Evolutionary conservation across 2,888 invertebrate species (phyloP), one percentile per base, ranked within the genome.

Genomic region (Eupithecia dodoneata): DNA sequence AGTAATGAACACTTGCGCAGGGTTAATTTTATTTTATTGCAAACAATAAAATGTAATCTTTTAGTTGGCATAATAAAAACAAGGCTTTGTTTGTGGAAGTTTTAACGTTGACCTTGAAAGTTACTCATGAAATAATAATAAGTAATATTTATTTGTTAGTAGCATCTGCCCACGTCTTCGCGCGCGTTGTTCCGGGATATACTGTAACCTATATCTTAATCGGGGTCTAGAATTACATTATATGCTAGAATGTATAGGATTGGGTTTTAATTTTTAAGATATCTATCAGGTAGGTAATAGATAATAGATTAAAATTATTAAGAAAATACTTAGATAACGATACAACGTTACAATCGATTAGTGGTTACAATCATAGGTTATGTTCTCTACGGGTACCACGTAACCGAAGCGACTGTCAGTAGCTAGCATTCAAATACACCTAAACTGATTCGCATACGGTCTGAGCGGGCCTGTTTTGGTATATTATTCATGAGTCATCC

Each of bases 21-120:
- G 47, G 59, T 63, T 55, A 55, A 72, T 72, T 72, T 59, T 59
- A 72, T 72, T 42, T 72, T 59, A 59, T 44, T 59, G 18, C 72
- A 0, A 70, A 13, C 55, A 42, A 41, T 55, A 55, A 45, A 71
- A 71, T 71, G 71, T 71, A 71, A 71, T 71, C 55, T 71, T 71
- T 55, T 71, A 52, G 55, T 70, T 70, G 47, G 6, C 15, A 12
- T 30, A 10, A n/a, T 47, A 70, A 70, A 67, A 70, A 47, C 69
- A 45, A 47, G 47, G 45, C 47, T 45, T 47, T 47, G 44, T 67
- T 67, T 44, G 3, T 66, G 42, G 13, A n/a, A 44, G 7, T n/a
- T 69, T 67, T 63, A 4, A 3, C 63, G 4, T 3, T 9, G 30
- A 63, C 63, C 10, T 30, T 63, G 63, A 30, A 63, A 15, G 10